Percentiles rank a stretch among this genome's conserved stretches.
Conservation (phyloP, 2,888 invertebrate genomes). For the Pristionchus maxplancki region DNA sequence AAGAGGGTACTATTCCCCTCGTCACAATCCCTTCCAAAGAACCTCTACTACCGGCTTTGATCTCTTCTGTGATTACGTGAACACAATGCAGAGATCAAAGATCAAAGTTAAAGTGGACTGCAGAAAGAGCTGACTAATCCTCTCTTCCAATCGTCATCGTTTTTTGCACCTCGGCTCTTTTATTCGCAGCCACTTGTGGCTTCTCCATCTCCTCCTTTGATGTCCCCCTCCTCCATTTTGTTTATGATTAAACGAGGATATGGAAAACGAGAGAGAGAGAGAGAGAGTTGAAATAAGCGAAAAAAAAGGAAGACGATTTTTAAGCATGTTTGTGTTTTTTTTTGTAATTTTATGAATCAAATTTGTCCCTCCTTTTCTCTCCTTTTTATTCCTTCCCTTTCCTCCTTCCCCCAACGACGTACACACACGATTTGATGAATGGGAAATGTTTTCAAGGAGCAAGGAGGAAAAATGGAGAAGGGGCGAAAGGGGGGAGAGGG, state of each 20-base stretch:
- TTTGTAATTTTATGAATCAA: background rate
- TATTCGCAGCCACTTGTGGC: conserved; percentile 42
- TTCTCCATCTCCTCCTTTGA: background rate
- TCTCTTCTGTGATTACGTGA: background rate
- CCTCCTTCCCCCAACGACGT: conserved; percentile 13
- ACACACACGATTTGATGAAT: conserved; percentile 38
- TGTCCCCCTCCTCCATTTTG: background rate
- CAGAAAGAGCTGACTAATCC: background rate
- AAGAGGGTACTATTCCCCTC: background rate
- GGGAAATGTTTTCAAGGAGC: conserved; percentile 23
- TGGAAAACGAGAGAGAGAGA: background rate
- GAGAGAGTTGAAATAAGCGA: background rate
- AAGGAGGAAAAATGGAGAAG: background rate
- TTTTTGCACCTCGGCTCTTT: conserved; percentile 28
- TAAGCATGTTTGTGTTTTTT: too few relatives aligned
- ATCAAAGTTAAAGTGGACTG: background rate
- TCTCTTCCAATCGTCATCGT: background rate
- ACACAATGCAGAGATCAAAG: background rate
- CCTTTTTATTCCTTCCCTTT: background rate
- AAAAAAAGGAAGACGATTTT: too few relatives aligned
- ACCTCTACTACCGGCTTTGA: background rate
- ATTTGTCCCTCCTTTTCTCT: too few relatives aligned
- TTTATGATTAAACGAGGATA: background rate
- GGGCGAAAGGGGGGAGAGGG: background rate
- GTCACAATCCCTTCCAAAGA: background rate